Conservation (phyloP, 2,113 vertebrate genomes). For the Corydoras sp. region DNA sequence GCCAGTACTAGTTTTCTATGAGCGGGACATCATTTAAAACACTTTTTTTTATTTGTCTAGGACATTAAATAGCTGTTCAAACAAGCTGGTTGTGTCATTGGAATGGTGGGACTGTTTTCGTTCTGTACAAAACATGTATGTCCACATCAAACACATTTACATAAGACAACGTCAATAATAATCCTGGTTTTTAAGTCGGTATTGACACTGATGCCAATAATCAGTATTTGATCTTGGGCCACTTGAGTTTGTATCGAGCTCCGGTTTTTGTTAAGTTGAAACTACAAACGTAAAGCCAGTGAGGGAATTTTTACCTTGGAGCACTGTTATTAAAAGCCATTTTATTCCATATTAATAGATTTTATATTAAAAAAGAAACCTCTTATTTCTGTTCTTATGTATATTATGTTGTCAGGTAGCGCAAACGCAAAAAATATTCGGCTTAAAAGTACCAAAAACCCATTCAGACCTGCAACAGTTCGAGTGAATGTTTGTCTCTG, state of each 20-base stretch:
- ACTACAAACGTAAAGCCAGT: neutral
- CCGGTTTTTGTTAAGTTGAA: neutral
- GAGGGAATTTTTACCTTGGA: neutral
- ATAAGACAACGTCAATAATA: too few relatives aligned
- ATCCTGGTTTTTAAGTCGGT: too few relatives aligned
- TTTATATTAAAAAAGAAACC: too few relatives aligned
- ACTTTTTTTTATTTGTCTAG: neutral
- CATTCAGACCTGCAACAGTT: neutral
- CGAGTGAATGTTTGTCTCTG: neutral
- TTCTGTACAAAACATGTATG: too few relatives aligned
- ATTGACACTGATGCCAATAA: too few relatives aligned
- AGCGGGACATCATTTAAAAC: slow-evolving; percentile 2
- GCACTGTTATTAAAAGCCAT: neutral
- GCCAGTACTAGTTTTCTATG: slow-evolving; percentile 6
- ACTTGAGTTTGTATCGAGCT: neutral
- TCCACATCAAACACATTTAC: too few relatives aligned
- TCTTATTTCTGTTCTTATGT: too few relatives aligned
- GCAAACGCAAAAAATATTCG: neutral
- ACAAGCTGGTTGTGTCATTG: too few relatives aligned
- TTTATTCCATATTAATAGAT: neutral
- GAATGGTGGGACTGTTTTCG: too few relatives aligned
- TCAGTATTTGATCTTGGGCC: too few relatives aligned
- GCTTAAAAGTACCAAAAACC: neutral
- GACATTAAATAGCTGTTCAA: neutral
- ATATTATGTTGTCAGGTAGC: too few relatives aligned